phyloP scores from a whole-genome alignment of 2,888 invertebrate species.

The Herminia tarsipennalis region DNA sequence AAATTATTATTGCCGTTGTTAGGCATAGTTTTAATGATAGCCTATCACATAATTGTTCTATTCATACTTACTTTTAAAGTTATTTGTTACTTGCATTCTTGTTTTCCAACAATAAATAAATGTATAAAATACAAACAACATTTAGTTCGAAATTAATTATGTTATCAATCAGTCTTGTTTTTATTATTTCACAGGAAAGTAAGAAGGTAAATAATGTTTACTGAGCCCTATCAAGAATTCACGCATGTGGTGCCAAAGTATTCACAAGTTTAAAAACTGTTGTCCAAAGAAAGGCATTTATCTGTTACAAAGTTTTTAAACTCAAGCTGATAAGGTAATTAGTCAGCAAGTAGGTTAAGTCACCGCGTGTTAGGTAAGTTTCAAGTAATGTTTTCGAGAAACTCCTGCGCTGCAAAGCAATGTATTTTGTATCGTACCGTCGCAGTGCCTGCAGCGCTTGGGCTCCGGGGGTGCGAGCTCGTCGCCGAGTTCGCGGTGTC shows the following conservation, averaged over 20 bases:
- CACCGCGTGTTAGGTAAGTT: constrained; percentile 40
- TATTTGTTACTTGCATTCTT: too few relatives aligned
- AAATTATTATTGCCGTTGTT: not conserved
- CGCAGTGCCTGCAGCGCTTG: constrained; percentile 97
- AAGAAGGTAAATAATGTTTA: constrained; percentile 1
- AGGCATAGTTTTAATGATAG: not conserved
- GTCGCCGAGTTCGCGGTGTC: constrained; percentile 85
- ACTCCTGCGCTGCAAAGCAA: constrained; percentile 52
- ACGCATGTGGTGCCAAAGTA: constrained; percentile 1
- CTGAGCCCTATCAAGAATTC: not conserved
- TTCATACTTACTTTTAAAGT: constrained; percentile 2
- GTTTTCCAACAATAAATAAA: too few relatives aligned
- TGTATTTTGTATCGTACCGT: constrained; percentile 87
- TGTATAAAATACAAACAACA: not conserved
- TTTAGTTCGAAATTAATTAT: not conserved
- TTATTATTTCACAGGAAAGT: not conserved
- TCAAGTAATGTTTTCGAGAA: constrained; percentile 38
- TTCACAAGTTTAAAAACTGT: constrained; percentile 13
- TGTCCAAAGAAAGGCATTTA: constrained; percentile 9
- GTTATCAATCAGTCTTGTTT: not conserved
- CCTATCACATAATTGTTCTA: too few relatives aligned
- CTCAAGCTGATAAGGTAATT: constrained; percentile 35
- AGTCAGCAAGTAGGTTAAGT: constrained; percentile 37
- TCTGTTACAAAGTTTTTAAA: constrained; percentile 12
- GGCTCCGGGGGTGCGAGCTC: constrained; percentile 90